Percentiles rank a stretch among this genome's conserved stretches.
Conservation (phyloP, 2,888 invertebrate genomes). For the Drepanosiphum platanoidis region DNA sequence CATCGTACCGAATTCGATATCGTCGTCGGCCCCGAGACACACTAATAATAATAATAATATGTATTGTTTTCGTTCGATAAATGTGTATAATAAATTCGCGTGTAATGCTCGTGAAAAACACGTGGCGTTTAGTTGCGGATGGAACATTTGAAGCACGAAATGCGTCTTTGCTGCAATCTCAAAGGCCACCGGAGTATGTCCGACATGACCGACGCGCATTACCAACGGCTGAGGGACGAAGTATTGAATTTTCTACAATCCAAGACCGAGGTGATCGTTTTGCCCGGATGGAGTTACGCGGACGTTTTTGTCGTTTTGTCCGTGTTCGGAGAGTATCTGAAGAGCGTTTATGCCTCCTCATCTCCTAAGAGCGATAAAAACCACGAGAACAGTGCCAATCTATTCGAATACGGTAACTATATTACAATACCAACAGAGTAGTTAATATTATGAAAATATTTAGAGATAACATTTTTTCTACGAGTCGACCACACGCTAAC, state of each 20-base stretch:
- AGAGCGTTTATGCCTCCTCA: no score
- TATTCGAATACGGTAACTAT: not conserved
- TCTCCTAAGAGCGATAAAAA: not conserved
- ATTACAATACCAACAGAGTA: no score
- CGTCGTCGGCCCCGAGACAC: no score
- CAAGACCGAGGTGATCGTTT: not conserved
- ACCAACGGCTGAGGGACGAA: not conserved
- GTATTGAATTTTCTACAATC: not conserved
- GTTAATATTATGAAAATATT: no score
- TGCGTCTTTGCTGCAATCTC: not conserved
- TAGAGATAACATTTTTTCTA: no score
- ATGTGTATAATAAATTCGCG: not conserved
- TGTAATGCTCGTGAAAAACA: not conserved
- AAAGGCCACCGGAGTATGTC: not conserved
- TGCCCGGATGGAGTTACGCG: not conserved
- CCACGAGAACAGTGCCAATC: not conserved
- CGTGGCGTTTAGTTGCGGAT: not conserved
- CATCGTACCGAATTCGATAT: no score
- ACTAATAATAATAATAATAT: no score
- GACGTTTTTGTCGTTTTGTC: not conserved
- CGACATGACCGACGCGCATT: not conserved
- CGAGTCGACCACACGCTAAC: no score
- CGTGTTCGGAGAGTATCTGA: constrained; percentile 10
- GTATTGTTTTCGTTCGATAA: not conserved
- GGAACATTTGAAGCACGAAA: constrained; percentile 2